These are phyloP conservation scores for Calyptomena viridis DNA, from an alignment of 2,113 vertebrate species.

Conservation along the genomic window DNA sequence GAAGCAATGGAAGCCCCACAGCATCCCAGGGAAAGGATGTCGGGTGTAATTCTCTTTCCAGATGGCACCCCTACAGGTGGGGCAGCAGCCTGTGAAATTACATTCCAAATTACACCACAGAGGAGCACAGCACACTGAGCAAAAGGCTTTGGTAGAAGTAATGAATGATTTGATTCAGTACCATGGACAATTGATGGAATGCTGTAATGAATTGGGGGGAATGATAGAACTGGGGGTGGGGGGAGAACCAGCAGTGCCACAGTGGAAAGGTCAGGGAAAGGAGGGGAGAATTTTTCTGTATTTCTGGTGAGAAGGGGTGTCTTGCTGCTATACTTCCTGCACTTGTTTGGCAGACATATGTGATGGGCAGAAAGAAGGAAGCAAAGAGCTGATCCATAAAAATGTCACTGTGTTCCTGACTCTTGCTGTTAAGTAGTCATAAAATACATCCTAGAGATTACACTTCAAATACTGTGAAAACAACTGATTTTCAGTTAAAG, in stretches of 20 bases:
- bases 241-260: background rate
- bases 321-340: background rate
- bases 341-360: background rate
- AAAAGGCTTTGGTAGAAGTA: constrained; percentile 69
- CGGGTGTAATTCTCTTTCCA: constrained; percentile 71
- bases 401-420: background rate
- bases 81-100: constrained; percentile 93
- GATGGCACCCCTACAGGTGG: constrained; percentile 85
- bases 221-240: background rate
- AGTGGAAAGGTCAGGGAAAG: constrained; percentile 40
- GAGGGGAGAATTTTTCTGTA: background rate
- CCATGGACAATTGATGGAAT: constrained; percentile 57
- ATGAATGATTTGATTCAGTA: constrained; percentile 74
- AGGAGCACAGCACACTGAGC: constrained; percentile 69
- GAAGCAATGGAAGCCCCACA: constrained; percentile 25
- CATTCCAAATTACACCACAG: constrained; percentile 83
- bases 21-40: constrained; percentile 32
- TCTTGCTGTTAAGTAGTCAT: background rate
- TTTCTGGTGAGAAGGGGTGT: background rate
- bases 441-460: background rate
- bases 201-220: background rate
- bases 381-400: background rate
- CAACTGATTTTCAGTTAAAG: background rate
- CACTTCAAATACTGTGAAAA: background rate
- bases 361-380: background rate